Conservation (phyloP, 2,888 invertebrate species). For the Torymus tubicola region DNA sequence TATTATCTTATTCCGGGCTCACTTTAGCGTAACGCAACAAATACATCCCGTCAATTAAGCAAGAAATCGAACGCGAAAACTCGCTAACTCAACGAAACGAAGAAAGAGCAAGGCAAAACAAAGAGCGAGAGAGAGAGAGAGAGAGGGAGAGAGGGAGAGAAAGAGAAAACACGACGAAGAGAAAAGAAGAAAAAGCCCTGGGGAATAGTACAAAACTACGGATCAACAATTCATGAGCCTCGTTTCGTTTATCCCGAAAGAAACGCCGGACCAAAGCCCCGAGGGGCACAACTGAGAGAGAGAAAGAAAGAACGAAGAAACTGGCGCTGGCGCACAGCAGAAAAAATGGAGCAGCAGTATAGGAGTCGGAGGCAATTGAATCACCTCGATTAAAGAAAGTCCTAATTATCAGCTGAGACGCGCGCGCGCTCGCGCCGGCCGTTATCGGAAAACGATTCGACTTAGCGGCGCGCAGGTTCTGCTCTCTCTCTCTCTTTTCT, state of each 20-base stretch:
- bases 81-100: no score
- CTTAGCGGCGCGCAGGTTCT: conserved; percentile 56
- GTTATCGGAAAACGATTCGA: conserved; percentile 73
- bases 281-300: not conserved
- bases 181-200: not conserved
- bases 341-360: not conserved
- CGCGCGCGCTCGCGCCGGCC: conserved; percentile 49
- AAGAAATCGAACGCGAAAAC: not conserved
- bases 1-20: no score
- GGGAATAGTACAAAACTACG: not conserved
- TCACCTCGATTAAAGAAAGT: conserved; percentile 70
- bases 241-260: conserved; percentile 15
- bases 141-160: not conserved
- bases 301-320: conserved; percentile 3
- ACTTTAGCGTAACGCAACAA: not conserved
- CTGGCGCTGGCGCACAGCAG: not conserved
- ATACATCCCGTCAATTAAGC: conserved; percentile 1
- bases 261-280: conserved; percentile 3
- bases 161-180: conserved; percentile 8
- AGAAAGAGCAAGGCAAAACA: no score
- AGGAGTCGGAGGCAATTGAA: conserved; percentile 64
- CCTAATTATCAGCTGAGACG: conserved; percentile 69
- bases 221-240: conserved; percentile 32
- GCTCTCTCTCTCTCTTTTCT: conserved; percentile 10
- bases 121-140: not conserved